Conservation (phyloP, 2,113 vertebrate species). For the Eudyptes chrysolophus region DNA sequence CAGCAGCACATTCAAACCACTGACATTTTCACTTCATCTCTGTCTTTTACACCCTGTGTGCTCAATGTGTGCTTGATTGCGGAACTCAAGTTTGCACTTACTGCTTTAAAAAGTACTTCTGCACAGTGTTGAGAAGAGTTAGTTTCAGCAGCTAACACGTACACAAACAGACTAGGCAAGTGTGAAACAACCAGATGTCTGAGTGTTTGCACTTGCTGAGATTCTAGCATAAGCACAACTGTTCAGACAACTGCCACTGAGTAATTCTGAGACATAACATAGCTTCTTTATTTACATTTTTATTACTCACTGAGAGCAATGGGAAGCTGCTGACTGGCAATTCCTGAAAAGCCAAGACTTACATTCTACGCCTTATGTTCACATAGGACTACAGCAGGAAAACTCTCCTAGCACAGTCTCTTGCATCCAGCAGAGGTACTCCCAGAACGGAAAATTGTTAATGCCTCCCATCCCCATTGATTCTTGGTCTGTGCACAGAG, state of each 20-base stretch:
- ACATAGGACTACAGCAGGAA: background rate
- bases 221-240: constrained; percentile 35
- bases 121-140: background rate
- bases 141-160: background rate
- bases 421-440: background rate
- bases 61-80: background rate
- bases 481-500: background rate
- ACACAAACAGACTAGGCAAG: background rate
- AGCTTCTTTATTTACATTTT: constrained; percentile 26
- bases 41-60: background rate
- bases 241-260: constrained; percentile 32
- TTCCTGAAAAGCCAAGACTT: background rate
- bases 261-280: background rate
- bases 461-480: background rate
- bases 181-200: background rate
- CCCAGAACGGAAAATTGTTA: background rate
- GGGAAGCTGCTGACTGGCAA: background rate
- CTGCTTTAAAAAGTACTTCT: background rate
- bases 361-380: background rate
- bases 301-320: background rate
- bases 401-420: background rate
- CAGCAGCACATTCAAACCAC: background rate
- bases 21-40: background rate
- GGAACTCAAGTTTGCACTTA: background rate
- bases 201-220: background rate